Evolutionary conservation across 2,797 vertebrate genomes (phyloP).

Genomic region (Takifugu rubripes): DNA sequence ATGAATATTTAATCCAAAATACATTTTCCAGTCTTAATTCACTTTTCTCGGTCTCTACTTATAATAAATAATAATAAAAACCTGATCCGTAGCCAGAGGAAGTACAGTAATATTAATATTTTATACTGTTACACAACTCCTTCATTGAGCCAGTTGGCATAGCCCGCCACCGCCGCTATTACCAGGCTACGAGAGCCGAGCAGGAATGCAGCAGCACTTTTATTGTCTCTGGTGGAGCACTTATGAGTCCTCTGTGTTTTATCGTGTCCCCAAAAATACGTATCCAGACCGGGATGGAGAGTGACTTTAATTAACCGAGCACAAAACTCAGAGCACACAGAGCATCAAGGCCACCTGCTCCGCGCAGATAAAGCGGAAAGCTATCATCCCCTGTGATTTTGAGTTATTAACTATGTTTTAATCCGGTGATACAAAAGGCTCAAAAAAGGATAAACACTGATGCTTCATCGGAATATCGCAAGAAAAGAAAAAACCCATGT

Average conservation of each 20-base stretch:
- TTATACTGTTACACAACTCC: conserved; percentile 45
- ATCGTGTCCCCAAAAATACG: conserved; percentile 39
- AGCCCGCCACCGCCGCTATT: conserved; percentile 14
- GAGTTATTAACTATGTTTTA: conserved; percentile 31
- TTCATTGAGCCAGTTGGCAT: conserved; percentile 15
- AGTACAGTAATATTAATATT: conserved; percentile 43
- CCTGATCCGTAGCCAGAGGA: conserved; percentile 2
- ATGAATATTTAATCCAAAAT: conserved; percentile 26
- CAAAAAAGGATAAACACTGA: not conserved
- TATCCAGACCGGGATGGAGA: conserved; percentile 1
- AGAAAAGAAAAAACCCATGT: not conserved
- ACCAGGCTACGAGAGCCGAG: conserved; percentile 11
- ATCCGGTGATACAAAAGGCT: conserved; percentile 7
- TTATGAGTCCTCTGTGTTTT: conserved; percentile 28
- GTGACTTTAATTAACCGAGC: conserved; percentile 38
- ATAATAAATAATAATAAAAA: conserved; percentile 3
- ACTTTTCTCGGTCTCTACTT: not conserved
- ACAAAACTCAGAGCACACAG: conserved; percentile 1
- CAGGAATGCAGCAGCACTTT: conserved; percentile 44
- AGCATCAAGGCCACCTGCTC: conserved; percentile 25
- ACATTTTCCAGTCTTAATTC: not conserved
- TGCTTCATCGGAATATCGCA: not conserved
- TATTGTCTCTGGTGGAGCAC: conserved; percentile 37
- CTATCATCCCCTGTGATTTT: conserved; percentile 14
- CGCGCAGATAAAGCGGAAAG: conserved; percentile 4